phyloP scores from a whole-genome alignment of 2,113 vertebrate species.

The Capricornis sumatraensis region DNA sequence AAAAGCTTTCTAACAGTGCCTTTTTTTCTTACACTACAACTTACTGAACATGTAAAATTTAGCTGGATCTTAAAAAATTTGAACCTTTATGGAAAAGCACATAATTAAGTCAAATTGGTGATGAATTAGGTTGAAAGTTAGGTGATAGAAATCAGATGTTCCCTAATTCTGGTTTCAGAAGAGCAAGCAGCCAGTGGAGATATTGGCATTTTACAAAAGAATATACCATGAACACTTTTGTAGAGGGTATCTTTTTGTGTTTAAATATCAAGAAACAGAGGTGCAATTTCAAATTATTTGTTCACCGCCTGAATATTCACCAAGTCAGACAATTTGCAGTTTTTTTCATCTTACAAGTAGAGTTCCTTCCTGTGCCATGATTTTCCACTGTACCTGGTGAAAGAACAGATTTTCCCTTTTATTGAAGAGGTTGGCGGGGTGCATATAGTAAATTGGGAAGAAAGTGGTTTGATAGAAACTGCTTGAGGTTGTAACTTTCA shows the following conservation, averaged over 20 bases:
- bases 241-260: not conserved
- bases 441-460: not conserved
- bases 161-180: not conserved
- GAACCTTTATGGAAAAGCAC: not conserved
- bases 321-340: not conserved
- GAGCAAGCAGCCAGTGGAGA: not conserved
- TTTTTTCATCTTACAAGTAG: not conserved
- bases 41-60: not conserved
- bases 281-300: not conserved
- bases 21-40: not conserved
- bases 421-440: not conserved
- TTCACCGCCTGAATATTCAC: not conserved
- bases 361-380: not conserved
- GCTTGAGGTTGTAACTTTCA: conserved; percentile 29
- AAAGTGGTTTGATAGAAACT: conserved; percentile 17
- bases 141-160: not conserved
- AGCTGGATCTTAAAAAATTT: not conserved
- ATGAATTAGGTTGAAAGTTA: not conserved
- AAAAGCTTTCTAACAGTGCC: not conserved
- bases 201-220: not conserved
- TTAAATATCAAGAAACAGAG: not conserved
- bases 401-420: not conserved
- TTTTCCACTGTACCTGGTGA: not conserved
- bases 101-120: not conserved
- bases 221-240: not conserved